phyloP scores from a whole-genome alignment of 2,113 vertebrate species.

The Emberiza fucata region DNA sequence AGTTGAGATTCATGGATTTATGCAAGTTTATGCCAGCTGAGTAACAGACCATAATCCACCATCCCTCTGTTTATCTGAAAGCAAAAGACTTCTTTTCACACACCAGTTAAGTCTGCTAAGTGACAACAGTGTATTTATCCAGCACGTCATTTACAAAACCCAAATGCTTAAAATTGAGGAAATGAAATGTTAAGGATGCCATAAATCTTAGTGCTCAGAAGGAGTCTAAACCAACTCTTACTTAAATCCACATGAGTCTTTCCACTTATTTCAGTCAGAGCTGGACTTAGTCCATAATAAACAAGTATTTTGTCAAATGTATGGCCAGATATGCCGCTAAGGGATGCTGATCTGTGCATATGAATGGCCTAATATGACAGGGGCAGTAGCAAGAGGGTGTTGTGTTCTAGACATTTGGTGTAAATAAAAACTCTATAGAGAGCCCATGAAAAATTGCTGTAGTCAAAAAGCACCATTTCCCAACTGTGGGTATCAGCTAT shows the following conservation, averaged over 20 bases:
- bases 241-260: not conserved
- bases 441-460: not conserved
- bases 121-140: slow-evolving; percentile 31
- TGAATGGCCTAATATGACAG: not conserved
- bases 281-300: slow-evolving; percentile 15
- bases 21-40: not conserved
- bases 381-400: not conserved
- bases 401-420: not conserved
- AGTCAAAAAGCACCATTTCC: not conserved
- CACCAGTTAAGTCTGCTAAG: slow-evolving; percentile 3
- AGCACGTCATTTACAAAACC: slow-evolving; percentile 26
- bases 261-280: not conserved
- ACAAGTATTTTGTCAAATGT: slow-evolving; percentile 5
- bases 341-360: not conserved
- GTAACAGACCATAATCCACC: not conserved
- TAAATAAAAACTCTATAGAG: not conserved
- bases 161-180: slow-evolving; percentile 45
- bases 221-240: not conserved
- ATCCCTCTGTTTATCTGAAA: not conserved
- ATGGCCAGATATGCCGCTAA: not conserved
- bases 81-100: slow-evolving; percentile 11
- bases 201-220: slow-evolving; percentile 22
- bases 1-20: not conserved
- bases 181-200: slow-evolving; percentile 54
- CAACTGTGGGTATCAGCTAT: not conserved